These are phyloP conservation scores for Gambusia yucatana DNA, from an alignment of 2,797 vertebrate species.

Conservation along the genomic window DNA sequence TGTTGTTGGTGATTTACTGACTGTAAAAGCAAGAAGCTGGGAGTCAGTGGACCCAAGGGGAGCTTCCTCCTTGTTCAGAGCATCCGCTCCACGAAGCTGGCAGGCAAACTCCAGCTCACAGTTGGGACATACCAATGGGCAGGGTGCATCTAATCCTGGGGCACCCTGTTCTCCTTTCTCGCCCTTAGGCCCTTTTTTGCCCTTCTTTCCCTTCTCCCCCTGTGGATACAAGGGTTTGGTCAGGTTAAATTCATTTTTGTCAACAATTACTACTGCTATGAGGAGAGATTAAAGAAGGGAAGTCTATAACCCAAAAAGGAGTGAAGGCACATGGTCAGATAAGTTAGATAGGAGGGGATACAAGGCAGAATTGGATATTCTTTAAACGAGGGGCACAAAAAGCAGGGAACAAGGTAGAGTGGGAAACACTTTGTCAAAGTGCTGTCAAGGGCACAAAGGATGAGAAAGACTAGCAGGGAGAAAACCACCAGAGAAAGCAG, in stretches of 20 bases:
- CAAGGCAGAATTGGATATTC: slow-evolving; percentile 69
- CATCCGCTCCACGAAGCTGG: slow-evolving; percentile 69
- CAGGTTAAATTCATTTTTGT: slow-evolving; percentile 79
- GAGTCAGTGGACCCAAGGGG: slow-evolving; percentile 68
- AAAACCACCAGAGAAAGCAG: slow-evolving; percentile 75
- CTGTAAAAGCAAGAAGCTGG: slow-evolving; percentile 18
- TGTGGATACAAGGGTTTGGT: slow-evolving; percentile 96
- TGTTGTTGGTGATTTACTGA: not conserved
- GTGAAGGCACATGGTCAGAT: slow-evolving; percentile 71
- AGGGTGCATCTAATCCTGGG: slow-evolving; percentile 99
- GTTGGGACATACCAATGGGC: slow-evolving; percentile 98
- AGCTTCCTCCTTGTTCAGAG: slow-evolving; percentile 78
- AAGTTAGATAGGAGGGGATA: slow-evolving; percentile 77
- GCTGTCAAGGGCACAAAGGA: slow-evolving; percentile 85
- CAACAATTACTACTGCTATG: slow-evolving; percentile 54
- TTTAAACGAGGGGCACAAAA: slow-evolving; percentile 68
- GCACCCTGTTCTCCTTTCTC: slow-evolving; percentile 99
- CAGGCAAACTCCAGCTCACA: slow-evolving; percentile 77
- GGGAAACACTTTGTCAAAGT: slow-evolving; percentile 67
- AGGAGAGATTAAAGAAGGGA: slow-evolving; percentile 70
- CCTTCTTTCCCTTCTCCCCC: slow-evolving; percentile 99
- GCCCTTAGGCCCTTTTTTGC: slow-evolving; percentile 99
- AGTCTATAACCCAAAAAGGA: slow-evolving; percentile 66
- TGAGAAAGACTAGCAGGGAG: slow-evolving; percentile 89
- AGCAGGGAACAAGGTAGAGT: slow-evolving; percentile 64